Evolutionary conservation across 2,888 invertebrate species (phyloP).

Genomic region (Metallyticus violacea): DNA sequence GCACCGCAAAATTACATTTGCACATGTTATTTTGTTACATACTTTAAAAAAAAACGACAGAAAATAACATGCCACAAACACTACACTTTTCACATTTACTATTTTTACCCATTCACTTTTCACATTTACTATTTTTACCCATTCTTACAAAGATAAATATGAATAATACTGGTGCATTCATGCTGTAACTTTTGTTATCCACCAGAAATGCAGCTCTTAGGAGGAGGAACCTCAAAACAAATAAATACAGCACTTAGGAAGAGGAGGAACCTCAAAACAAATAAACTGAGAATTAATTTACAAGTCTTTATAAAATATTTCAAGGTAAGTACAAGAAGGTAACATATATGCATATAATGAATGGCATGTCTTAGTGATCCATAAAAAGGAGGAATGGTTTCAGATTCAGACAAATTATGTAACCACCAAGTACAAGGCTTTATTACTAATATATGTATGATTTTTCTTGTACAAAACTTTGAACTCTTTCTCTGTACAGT

Average conservation of each 20-base stretch:
- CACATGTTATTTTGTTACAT: no score
- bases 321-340: not conserved
- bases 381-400: not conserved
- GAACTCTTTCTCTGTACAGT: slow-evolving; percentile 27
- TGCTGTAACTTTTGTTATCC: not conserved
- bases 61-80: no score
- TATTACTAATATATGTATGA: slow-evolving; percentile 31
- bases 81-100: no score
- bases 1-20: no score
- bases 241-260: not conserved
- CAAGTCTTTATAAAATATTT: not conserved
- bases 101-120: no score
- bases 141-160: no score
- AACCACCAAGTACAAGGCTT: slow-evolving; percentile 30
- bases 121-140: no score
- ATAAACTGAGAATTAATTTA: not conserved
- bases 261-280: not conserved
- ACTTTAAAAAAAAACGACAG: no score
- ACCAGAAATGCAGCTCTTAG: not conserved
- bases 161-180: no score
- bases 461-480: slow-evolving; percentile 33
- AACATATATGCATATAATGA: not conserved
- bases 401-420: not conserved
- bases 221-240: not conserved
- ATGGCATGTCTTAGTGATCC: not conserved